Evolutionary conservation across 2,113 vertebrate genomes (phyloP).

Genomic region (Cariama cristata): DNA sequence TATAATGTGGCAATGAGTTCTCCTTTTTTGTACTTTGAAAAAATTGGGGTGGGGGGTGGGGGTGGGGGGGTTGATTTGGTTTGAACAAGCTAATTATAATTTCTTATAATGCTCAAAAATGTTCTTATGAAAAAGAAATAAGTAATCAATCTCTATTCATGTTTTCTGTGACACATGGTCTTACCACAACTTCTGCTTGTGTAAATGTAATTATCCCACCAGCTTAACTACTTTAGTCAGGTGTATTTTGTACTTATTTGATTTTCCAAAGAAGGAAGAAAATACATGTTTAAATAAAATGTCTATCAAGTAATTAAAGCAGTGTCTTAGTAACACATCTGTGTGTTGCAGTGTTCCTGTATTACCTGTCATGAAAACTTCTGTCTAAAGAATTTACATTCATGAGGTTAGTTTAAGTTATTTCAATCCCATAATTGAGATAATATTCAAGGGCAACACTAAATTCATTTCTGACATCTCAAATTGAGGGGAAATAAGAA

Average conservation of each 20-base stretch:
- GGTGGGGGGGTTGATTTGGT: rapidly evolving
- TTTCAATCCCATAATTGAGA: background rate
- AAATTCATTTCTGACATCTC: background rate
- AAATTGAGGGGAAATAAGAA: background rate
- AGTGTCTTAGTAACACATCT: background rate
- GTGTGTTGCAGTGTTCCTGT: background rate
- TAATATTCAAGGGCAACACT: background rate
- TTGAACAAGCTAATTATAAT: background rate
- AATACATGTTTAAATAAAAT: background rate
- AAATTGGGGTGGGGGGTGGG: too few relatives aligned
- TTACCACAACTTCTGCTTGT: background rate
- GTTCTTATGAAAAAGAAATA: background rate
- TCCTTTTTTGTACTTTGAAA: background rate
- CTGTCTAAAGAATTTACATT: background rate
- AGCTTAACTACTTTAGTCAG: background rate
- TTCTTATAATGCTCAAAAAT: background rate
- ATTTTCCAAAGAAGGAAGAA: background rate
- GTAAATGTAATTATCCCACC: background rate
- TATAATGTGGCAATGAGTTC: background rate
- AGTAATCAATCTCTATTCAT: background rate
- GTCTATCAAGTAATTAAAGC: background rate
- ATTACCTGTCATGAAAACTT: background rate
- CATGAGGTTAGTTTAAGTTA: background rate
- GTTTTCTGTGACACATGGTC: background rate
- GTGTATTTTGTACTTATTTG: background rate